Evolutionary conservation across 2,797 vertebrate species (phyloP).

Genomic region (Pipistrellus pygmaeus): DNA sequence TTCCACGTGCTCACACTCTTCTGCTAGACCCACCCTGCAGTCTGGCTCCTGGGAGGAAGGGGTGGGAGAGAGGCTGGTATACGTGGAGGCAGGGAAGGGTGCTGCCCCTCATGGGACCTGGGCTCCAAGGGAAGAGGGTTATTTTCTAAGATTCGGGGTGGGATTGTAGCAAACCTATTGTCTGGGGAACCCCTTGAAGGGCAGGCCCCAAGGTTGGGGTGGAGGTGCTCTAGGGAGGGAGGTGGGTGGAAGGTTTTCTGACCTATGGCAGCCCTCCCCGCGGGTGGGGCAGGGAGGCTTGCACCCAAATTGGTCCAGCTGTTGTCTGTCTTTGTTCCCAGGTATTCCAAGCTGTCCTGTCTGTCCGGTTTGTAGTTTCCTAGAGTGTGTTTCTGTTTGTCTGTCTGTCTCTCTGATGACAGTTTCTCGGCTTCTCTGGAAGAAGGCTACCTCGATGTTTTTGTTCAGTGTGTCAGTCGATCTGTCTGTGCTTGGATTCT

Average conservation of each 20-base stretch:
- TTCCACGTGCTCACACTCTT: rapidly evolving
- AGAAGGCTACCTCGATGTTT: not conserved
- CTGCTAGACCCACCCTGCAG: not conserved
- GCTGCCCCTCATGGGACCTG: not conserved
- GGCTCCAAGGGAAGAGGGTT: not conserved
- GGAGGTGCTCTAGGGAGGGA: not conserved
- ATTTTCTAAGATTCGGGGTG: not conserved
- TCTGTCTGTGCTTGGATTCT: constrained; percentile 39
- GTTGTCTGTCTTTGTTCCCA: not conserved
- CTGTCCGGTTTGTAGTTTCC: constrained; percentile 26
- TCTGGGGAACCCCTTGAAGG: not conserved
- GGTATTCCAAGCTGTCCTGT: not conserved
- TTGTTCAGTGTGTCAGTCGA: not conserved
- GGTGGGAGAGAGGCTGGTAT: not conserved
- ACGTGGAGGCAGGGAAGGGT: not conserved
- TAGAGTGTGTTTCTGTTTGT: constrained; percentile 44
- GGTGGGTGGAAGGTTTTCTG: not conserved
- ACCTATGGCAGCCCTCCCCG: not conserved
- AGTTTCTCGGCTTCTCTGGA: not conserved
- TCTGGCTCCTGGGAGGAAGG: not conserved
- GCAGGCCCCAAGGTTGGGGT: not conserved
- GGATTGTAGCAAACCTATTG: not conserved
- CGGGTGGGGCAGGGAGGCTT: not conserved
- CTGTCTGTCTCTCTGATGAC: constrained; percentile 31
- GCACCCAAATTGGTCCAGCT: not conserved